These are phyloP conservation scores for Xylocopa sonorina DNA, from an alignment of 1,140 invertebrate species.

Conservation along the genomic window DNA sequence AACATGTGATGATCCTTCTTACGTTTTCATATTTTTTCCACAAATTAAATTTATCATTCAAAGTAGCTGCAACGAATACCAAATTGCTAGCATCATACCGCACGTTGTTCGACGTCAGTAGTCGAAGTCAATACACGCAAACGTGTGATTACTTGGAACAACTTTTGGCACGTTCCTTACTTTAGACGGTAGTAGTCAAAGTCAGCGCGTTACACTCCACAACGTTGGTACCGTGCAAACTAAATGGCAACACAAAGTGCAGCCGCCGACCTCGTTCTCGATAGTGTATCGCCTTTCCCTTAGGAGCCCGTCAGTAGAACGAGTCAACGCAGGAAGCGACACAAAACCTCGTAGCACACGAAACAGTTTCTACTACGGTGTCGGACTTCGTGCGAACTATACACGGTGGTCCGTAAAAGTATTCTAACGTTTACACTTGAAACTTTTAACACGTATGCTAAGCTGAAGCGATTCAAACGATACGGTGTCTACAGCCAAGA, in stretches of 20 bases:
- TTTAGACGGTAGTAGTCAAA: background rate
- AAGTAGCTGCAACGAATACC: background rate
- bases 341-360: background rate
- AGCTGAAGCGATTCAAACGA: background rate
- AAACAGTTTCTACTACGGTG: background rate
- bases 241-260: background rate
- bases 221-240: background rate
- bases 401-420: no score
- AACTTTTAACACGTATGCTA: no score
- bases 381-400: background rate
- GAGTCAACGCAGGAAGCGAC: background rate
- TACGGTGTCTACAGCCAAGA: no score
- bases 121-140: no score
- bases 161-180: background rate
- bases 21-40: no score
- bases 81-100: no score
- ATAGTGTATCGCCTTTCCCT: background rate
- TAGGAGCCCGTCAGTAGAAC: background rate
- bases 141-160: background rate
- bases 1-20: no score
- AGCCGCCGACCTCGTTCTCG: background rate
- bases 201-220: background rate
- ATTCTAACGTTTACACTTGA: no score
- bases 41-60: no score
- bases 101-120: no score